Conservation (phyloP, 92 coral and sea anemone species). For the Bergia puertoricense region DNA sequence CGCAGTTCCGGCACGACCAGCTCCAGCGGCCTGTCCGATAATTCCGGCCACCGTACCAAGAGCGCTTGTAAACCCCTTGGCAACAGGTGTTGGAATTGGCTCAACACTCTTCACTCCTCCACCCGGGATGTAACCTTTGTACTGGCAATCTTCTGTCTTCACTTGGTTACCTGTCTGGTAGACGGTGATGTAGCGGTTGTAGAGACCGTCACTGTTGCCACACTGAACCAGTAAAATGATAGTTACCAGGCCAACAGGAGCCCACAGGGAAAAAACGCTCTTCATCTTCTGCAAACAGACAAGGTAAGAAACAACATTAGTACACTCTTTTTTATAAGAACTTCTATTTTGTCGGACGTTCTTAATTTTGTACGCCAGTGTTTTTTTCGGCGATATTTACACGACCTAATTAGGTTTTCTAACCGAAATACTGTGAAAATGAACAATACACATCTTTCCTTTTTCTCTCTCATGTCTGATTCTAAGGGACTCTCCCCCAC, state of each 20-base stretch:
- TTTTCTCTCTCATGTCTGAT: no score
- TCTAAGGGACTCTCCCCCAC: no score
- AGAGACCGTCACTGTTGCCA: not conserved
- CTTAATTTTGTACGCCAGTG: no score
- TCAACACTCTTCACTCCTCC: not conserved
- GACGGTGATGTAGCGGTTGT: not conserved
- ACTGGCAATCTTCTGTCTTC: not conserved
- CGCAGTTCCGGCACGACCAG: not conserved
- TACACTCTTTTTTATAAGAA: no score
- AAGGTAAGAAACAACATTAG: no score
- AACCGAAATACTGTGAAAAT: no score
- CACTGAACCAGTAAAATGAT: not conserved
- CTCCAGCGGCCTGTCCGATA: not conserved
- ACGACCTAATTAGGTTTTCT: no score
- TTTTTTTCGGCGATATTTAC: no score
- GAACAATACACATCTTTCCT: no score
- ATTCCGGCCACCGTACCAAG: not conserved
- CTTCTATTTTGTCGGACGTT: no score
- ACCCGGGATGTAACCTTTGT: conserved; percentile 18
- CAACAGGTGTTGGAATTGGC: conserved; percentile 22
- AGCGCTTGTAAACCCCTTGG: conserved; percentile 13
- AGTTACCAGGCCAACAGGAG: not conserved
- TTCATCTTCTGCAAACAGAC: no score
- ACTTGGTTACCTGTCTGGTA: not conserved
- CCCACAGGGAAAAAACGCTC: no score